Base-by-base conservation (phyloP, 2,888 invertebrate genomes). In the Lathronympha strigana region DNA sequence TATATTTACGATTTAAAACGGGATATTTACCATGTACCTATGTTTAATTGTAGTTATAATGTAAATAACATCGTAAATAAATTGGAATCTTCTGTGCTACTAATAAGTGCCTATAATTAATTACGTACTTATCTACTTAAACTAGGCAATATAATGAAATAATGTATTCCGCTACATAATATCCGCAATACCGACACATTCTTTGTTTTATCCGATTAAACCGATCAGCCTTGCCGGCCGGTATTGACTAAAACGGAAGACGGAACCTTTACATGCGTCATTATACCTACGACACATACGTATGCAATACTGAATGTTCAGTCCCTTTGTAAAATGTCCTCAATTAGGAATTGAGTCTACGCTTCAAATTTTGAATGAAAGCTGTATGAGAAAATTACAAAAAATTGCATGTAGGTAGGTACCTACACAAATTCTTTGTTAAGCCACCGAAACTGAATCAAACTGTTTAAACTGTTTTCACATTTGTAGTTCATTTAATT, bases 161-260 rank as follows among this genome's bases (percentile, higher is more conserved):
- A 45, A 19, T 60, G 28, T 51, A 64, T 58, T 64, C 58, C 51
- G 58, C 36, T 53, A 60, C 31, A 25, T 23, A 28, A 25, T 23
- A 51, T 64, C 64, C 64, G 54, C 55, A 63, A 28, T 31, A 19
- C 21, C 43, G 43, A 25, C 49, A 38, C 66, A 54, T 66, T 66
- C 60, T 66, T 50, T 38, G n/a, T n/a, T n/a, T n/a, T 21, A 19
- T 36, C 19, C 33, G 71, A 69, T 67, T 67, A 72, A 73, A 68
- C 71, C 72, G 67, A 73, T 75, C 75, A 76, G 75, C 80, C 82
- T 80, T 71, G 77, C 68, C 63, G 69, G 74, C 78, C 71, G 67
- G 84, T 83, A 84, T 84, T 83, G 77, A 72, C 85, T 83, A 78
- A 83, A 80, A 78, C 74, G 86, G 86, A 81, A 81, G 78, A 79